phyloP scores from a whole-genome alignment of 1,140 invertebrate species.

The Marisa cornuarietis region DNA sequence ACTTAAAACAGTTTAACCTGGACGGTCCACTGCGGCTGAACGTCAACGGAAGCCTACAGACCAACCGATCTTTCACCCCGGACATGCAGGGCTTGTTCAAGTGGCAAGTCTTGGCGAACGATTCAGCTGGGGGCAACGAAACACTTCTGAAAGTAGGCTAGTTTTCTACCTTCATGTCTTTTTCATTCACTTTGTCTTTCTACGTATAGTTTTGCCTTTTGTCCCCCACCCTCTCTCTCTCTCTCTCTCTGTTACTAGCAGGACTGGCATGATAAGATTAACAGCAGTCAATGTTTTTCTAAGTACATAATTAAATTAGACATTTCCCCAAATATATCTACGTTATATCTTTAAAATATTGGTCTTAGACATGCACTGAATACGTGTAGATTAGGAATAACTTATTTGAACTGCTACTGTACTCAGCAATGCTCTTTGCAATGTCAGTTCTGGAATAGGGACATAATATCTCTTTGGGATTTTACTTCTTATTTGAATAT shows the following conservation, averaged over 20 bases:
- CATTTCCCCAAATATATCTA: no score
- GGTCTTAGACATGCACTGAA: no score
- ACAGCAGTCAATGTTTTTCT: no score
- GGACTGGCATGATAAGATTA: no score
- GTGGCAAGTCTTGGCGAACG: slow-evolving; percentile 19
- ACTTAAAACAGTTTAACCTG: background rate
- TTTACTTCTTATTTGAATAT: no score
- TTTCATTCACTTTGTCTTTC: background rate
- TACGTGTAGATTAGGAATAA: no score
- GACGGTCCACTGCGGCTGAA: slow-evolving; percentile 12
- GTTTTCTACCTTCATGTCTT: background rate
- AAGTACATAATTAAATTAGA: no score
- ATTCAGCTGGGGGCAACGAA: slow-evolving; percentile 27
- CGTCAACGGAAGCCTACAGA: slow-evolving; percentile 26
- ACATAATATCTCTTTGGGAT: no score
- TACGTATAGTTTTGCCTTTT: background rate
- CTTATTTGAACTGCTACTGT: no score
- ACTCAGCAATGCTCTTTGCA: no score
- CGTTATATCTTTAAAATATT: no score
- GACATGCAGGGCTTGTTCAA: slow-evolving; percentile 26
- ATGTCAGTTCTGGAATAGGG: no score
- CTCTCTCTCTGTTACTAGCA: background rate
- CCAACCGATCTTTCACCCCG: slow-evolving; percentile 22
- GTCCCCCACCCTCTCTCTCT: background rate
- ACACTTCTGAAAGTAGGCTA: slow-evolving; percentile 23